phyloP scores from a whole-genome alignment of 92 coral and sea anemone species.

The Phenganax subtilis region DNA sequence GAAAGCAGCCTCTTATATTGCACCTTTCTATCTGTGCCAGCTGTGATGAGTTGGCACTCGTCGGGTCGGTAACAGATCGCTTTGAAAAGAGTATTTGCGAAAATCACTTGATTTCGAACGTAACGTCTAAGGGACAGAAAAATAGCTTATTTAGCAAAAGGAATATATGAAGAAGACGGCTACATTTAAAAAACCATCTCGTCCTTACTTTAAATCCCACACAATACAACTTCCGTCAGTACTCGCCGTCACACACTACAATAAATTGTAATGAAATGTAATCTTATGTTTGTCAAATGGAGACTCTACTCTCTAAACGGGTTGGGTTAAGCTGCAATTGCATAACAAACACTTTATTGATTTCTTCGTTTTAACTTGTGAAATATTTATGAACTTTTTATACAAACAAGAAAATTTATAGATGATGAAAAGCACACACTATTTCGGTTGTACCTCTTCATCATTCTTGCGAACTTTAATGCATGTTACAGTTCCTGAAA shows the following conservation, averaged over 20 bases:
- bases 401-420: not conserved
- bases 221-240: conserved; percentile 93
- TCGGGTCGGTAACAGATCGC: conserved; percentile 78
- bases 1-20: not conserved
- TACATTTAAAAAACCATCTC: not conserved
- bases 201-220: conserved; percentile 84
- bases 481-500: conserved; percentile 81
- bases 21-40: conserved; percentile 97
- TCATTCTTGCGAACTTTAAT: conserved; percentile 72
- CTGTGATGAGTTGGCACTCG: conserved; percentile 86
- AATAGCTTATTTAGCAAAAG: too few species aligned
- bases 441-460: conserved; percentile 53
- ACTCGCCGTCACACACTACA: conserved; percentile 91
- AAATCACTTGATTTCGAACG: conserved; percentile 78
- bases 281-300: not conserved
- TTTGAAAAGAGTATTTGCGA: conserved; percentile 97
- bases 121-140: conserved; percentile 43
- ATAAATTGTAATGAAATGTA: not conserved
- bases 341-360: too few species aligned
- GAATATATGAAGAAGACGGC: not conserved
- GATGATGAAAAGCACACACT: not conserved
- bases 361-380: too few species aligned
- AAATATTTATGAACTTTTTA: too few species aligned
- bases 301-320: too few species aligned
- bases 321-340: too few species aligned